Percentiles rank a stretch among this genome's conserved stretches.
phyloP scores from a whole-genome alignment of 1,140 invertebrate genomes.

The Caenorhabditis latens region DNA sequence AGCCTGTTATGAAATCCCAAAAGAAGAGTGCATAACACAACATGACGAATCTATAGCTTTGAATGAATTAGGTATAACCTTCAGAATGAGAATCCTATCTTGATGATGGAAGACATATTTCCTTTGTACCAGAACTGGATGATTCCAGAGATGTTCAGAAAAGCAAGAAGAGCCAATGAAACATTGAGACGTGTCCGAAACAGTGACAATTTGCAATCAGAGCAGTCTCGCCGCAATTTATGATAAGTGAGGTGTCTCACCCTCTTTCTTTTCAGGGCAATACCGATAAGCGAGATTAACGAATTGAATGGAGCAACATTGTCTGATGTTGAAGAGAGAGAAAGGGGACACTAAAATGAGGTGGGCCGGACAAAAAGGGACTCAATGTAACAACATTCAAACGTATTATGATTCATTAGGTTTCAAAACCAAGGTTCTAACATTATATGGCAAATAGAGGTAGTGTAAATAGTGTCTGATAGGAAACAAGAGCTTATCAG shows the following conservation, averaged over 20 bases:
- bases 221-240: conserved; percentile 36
- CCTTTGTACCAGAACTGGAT: conserved; percentile 10
- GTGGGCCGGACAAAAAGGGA: conserved; percentile 33
- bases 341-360: background rate
- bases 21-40: too few relatives aligned
- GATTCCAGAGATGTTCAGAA: background rate
- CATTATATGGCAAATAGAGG: conserved; percentile 42
- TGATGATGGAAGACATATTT: too few relatives aligned
- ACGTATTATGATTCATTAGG: conserved; percentile 54
- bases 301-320: conserved; percentile 19
- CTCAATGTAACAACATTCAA: conserved; percentile 34
- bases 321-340: background rate
- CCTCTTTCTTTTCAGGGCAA: conserved; percentile 8
- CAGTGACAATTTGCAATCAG: conserved; percentile 41
- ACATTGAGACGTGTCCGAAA: conserved; percentile 1
- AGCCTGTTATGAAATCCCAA: too few relatives aligned
- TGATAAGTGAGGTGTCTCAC: conserved; percentile 43
- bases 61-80: too few relatives aligned
- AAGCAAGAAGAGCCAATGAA: conserved; percentile 11
- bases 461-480: conserved; percentile 49
- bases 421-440: conserved; percentile 51
- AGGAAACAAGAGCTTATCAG: conserved; percentile 33
- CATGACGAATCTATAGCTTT: too few relatives aligned
- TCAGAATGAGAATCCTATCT: too few relatives aligned
- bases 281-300: conserved; percentile 30